phyloP scores from a whole-genome alignment of 2,797 vertebrate genomes.

The Ctenochaetus hawaiiensis region DNA sequence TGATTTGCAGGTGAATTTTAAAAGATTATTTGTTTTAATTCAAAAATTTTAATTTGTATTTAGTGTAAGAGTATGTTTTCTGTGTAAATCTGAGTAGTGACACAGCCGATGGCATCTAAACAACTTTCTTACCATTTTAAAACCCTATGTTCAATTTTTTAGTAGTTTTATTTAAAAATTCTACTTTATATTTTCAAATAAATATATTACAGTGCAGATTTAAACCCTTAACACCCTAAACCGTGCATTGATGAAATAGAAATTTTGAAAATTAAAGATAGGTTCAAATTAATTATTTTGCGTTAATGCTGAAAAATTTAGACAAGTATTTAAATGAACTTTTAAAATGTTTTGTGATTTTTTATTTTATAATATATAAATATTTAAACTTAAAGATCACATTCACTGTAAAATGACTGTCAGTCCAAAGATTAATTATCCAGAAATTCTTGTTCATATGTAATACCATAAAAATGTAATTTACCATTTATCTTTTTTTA shows the following conservation, averaged over 20 bases:
- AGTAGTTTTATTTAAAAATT: background rate
- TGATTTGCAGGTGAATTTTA: conserved; percentile 6
- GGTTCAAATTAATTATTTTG: background rate
- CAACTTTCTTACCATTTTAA: background rate
- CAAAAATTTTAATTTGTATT: conserved; percentile 2
- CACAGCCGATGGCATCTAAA: background rate
- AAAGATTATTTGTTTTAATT: background rate
- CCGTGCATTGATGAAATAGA: background rate
- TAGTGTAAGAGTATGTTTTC: conserved; percentile 3
- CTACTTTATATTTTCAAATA: background rate
- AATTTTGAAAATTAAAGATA: background rate
- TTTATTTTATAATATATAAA: background rate
- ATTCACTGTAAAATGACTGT: background rate
- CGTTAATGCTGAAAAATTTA: background rate
- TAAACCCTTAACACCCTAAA: background rate
- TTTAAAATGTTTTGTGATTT: background rate
- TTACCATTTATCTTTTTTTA: background rate
- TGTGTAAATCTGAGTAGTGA: background rate
- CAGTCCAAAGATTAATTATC: background rate
- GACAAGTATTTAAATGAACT: background rate
- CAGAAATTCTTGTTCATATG: background rate
- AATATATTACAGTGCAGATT: background rate
- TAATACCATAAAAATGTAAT: background rate
- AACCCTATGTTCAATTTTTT: background rate
- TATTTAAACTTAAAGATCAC: background rate